phyloP scores from a whole-genome alignment of 2,888 invertebrate species.

The Steinernema scapterisci region DNA sequence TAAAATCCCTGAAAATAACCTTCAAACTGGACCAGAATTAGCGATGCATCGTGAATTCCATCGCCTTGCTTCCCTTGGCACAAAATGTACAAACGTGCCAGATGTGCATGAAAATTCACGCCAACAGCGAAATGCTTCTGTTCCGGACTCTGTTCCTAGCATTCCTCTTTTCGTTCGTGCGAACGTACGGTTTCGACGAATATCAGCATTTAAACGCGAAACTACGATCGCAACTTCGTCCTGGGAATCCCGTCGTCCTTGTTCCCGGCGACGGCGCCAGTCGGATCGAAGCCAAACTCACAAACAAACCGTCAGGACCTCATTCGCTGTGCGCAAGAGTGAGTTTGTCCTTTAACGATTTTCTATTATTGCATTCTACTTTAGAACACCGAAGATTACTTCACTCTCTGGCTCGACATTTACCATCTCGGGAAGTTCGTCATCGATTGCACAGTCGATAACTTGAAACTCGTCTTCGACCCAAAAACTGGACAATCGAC shows the following conservation, averaged over 20 bases:
- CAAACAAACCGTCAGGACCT: slow-evolving; percentile 78
- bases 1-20: too few relatives aligned
- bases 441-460: slow-evolving; percentile 87
- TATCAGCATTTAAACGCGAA: not conserved
- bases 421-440: slow-evolving; percentile 85
- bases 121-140: too few relatives aligned
- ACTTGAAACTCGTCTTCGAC: slow-evolving; percentile 67
- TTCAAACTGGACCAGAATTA: too few relatives aligned
- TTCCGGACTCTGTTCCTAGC: too few relatives aligned
- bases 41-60: too few relatives aligned
- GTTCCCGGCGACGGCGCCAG: slow-evolving; percentile 98
- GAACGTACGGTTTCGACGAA: not conserved
- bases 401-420: slow-evolving; percentile 94
- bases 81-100: too few relatives aligned
- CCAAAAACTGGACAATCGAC: slow-evolving; percentile 73
- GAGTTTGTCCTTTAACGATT: too few relatives aligned
- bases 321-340: slow-evolving; percentile 73
- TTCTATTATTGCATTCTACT: not conserved
- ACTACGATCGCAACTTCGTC: not conserved
- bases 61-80: too few relatives aligned
- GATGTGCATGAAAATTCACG: too few relatives aligned
- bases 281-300: slow-evolving; percentile 85
- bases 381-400: slow-evolving; percentile 72
- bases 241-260: slow-evolving; percentile 66
- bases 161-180: too few relatives aligned